Conservation (phyloP, 1,140 invertebrate genomes). For the Phymastichus coffea region DNA sequence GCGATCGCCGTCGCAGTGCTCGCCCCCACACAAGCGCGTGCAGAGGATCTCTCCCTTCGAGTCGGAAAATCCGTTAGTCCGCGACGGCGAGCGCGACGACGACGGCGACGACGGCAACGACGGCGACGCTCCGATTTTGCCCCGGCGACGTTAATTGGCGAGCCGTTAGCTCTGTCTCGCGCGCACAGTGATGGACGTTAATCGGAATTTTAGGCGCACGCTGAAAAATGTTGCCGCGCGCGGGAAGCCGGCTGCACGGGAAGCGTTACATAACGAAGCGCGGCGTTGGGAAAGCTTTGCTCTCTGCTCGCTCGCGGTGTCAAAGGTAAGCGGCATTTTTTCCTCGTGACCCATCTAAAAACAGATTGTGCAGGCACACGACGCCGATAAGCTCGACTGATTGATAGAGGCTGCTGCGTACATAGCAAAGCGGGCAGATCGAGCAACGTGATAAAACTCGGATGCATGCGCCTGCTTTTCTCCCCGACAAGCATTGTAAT, state of each 20-base stretch:
- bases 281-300: too few relatives aligned
- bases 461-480: neutral
- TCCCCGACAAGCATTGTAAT: neutral
- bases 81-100: neutral
- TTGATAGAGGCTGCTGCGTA: neutral
- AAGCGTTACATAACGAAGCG: too few relatives aligned
- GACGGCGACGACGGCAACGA: too few relatives aligned
- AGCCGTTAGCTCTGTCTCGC: too few relatives aligned
- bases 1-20: too few relatives aligned
- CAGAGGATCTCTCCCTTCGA: constrained; percentile 40
- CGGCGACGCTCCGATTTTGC: constrained; percentile 25
- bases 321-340: neutral
- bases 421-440: neutral
- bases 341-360: too few relatives aligned
- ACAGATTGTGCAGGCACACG: neutral
- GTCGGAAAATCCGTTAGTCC: constrained; percentile 5
- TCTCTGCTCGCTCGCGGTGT: neutral
- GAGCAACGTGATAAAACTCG: neutral
- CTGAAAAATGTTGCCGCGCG: neutral
- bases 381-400: neutral
- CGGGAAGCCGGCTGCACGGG: too few relatives aligned
- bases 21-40: too few relatives aligned
- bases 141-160: constrained; percentile 24
- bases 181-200: constrained; percentile 9
- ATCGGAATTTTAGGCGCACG: neutral